Evolutionary conservation across 1,140 invertebrate genomes (phyloP).

Genomic region (Caenorhabditis tropicalis): DNA sequence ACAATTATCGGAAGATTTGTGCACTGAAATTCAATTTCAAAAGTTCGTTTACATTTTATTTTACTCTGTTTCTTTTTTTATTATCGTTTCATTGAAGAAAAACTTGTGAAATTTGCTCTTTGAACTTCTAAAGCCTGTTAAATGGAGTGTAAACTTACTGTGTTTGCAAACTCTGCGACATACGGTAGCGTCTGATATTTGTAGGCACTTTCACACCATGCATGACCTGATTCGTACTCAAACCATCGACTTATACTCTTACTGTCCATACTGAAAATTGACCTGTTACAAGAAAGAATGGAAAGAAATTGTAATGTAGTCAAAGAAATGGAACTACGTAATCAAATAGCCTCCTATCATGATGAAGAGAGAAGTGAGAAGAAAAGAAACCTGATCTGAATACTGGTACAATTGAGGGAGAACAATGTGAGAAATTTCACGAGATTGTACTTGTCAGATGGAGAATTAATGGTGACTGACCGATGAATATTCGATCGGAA

Average conservation of each 20-base stretch:
- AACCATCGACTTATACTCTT: conserved; percentile 61
- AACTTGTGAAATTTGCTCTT: too few relatives aligned
- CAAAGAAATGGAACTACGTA: not conserved
- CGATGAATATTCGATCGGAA: not conserved
- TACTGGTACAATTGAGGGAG: not conserved
- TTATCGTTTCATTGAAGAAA: too few relatives aligned
- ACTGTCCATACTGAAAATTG: conserved; percentile 16
- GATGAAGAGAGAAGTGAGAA: not conserved
- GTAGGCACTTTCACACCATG: conserved; percentile 69
- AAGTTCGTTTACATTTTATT: too few relatives aligned
- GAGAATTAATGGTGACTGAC: not conserved
- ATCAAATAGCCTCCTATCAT: conserved; percentile 9
- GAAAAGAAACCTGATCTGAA: not conserved
- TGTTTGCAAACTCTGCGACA: conserved; percentile 66
- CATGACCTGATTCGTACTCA: conserved; percentile 66
- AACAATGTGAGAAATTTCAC: not conserved
- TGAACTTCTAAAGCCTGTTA: too few relatives aligned
- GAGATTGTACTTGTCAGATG: not conserved
- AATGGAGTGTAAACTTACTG: conserved; percentile 39
- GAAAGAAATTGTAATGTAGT: not conserved
- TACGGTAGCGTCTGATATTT: conserved; percentile 68
- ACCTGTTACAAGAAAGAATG: not conserved
- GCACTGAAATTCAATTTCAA: conserved; percentile 54
- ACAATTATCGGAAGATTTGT: conserved; percentile 70
- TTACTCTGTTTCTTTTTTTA: too few relatives aligned